These are phyloP conservation scores for Scomberomorus guttatus DNA, from an alignment of 2,797 vertebrate species.

Conservation along the genomic window DNA sequence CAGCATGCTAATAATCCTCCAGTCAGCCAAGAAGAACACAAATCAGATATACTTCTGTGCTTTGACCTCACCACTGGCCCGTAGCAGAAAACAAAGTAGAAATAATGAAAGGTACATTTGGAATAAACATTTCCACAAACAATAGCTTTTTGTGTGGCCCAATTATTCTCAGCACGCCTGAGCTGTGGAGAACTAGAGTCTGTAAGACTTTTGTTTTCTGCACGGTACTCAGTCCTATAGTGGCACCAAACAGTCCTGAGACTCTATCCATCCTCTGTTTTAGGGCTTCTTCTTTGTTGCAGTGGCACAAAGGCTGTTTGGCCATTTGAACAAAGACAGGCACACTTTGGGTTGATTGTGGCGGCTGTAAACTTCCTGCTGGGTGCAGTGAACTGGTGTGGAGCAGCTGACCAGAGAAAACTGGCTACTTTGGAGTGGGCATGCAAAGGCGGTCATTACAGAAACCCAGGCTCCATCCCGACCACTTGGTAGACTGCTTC, in stretches of 20 bases:
- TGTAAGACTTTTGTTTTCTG: slow-evolving; percentile 43
- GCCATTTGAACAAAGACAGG: slow-evolving; percentile 53
- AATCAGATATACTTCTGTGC: slow-evolving; percentile 67
- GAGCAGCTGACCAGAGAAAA: slow-evolving; percentile 28
- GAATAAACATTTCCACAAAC: slow-evolving; percentile 64
- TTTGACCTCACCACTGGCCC: slow-evolving; percentile 49
- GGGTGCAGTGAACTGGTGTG: slow-evolving; percentile 13
- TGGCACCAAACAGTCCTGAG: slow-evolving; percentile 54
- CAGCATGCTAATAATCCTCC: slow-evolving; percentile 65
- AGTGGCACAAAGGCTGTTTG: slow-evolving; percentile 60
- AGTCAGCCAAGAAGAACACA: slow-evolving; percentile 69
- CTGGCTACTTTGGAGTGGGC: slow-evolving; percentile 24
- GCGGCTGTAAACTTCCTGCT: slow-evolving; percentile 57
- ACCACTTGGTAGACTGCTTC: slow-evolving; percentile 3
- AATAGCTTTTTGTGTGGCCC: slow-evolving; percentile 54
- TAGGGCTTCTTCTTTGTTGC: slow-evolving; percentile 51
- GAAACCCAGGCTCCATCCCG: slow-evolving; percentile 12
- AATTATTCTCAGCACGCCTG: slow-evolving; percentile 47
- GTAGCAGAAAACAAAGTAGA: slow-evolving; percentile 49
- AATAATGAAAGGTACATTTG: slow-evolving; percentile 64
- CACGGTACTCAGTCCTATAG: neutral
- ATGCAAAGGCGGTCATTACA: slow-evolving; percentile 20
- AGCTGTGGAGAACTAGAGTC: slow-evolving; percentile 22
- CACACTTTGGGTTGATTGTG: slow-evolving; percentile 34
- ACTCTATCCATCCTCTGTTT: slow-evolving; percentile 39